A percentile compares a stretch with the other conserved stretches of the same genome.
phyloP scores from a whole-genome alignment of 2,113 vertebrate species.

The Sylvicapra grimmia region DNA sequence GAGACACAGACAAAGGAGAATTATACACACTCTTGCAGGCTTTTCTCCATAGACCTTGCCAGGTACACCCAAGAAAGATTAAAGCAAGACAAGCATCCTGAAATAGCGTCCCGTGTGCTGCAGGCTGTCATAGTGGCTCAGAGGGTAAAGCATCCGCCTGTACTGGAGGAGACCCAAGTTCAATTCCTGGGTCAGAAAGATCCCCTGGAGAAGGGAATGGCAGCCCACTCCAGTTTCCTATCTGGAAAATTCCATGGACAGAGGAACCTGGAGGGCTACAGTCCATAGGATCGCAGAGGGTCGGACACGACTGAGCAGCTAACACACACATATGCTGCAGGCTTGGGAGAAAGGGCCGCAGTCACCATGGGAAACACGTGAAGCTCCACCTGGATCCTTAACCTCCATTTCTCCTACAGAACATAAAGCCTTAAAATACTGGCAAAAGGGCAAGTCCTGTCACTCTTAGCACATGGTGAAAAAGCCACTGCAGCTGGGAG shows the following conservation, averaged over 20 bases:
- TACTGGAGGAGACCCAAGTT: background rate
- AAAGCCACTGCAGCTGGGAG: background rate
- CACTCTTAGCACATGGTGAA: background rate
- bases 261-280: background rate
- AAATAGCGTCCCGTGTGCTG: background rate
- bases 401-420: background rate
- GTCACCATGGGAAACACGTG: background rate
- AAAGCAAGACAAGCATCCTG: background rate
- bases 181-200: background rate
- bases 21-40: background rate
- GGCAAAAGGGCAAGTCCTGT: background rate
- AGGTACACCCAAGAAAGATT: background rate
- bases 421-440: background rate
- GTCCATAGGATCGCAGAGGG: background rate
- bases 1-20: background rate
- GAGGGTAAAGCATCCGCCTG: background rate
- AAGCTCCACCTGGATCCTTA: background rate
- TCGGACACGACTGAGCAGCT: fast-evolving
- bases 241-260: background rate
- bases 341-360: background rate
- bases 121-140: background rate
- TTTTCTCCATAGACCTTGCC: background rate
- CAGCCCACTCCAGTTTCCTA: background rate
- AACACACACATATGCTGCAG: background rate
- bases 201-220: background rate